Conservation (phyloP, 1,140 invertebrate species). For the Calosoma granatense region DNA sequence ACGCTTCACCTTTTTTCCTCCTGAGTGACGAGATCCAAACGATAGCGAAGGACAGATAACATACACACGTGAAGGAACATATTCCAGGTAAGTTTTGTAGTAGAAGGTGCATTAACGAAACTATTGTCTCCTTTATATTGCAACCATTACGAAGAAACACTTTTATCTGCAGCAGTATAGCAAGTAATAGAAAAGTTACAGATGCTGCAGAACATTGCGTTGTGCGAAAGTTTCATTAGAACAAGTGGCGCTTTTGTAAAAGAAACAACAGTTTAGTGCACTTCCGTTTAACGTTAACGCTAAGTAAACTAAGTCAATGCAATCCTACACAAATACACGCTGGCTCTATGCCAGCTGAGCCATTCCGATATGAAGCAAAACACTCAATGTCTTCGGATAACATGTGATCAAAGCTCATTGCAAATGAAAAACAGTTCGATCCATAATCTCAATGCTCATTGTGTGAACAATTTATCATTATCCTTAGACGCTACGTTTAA, state of each 20-base stretch:
- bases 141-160: no score
- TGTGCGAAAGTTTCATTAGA: no score
- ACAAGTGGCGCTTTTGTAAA: no score
- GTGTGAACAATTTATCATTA: no score
- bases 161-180: no score
- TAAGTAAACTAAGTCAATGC: constrained; percentile 20
- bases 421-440: background rate
- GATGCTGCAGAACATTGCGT: no score
- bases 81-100: background rate
- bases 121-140: no score
- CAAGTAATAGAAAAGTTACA: no score
- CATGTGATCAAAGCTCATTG: background rate
- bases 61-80: constrained; percentile 40
- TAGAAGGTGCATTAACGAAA: no score
- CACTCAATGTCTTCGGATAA: background rate
- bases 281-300: background rate
- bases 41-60: constrained; percentile 43
- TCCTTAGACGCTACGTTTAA: constrained; percentile 6
- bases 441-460: no score
- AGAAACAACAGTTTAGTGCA: no score
- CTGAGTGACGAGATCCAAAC: constrained; percentile 47
- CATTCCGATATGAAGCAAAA: constrained; percentile 3
- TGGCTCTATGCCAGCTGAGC: constrained; percentile 2
- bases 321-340: constrained; percentile 27
- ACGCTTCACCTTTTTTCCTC: constrained; percentile 62